A percentile compares a stretch with the other conserved stretches of the same genome.
phyloP scores from a whole-genome alignment of 2,113 vertebrate genomes.

The Channa argus region DNA sequence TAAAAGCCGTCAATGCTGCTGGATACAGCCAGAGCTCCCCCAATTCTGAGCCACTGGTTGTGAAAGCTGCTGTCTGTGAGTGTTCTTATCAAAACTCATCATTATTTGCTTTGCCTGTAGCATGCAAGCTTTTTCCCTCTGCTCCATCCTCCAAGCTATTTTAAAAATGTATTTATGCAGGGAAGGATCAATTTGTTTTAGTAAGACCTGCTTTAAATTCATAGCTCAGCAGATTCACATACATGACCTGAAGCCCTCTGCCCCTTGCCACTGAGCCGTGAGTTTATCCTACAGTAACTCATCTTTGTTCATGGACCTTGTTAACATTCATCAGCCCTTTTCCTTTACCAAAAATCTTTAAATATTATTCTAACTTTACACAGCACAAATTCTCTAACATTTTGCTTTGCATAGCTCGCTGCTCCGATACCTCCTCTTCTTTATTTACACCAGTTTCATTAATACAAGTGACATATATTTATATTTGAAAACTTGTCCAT shows the following conservation, averaged over 20 bases:
- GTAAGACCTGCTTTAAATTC: not conserved
- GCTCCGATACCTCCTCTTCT: not conserved
- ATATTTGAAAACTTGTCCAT: no score
- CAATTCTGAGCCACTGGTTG: conserved; percentile 90
- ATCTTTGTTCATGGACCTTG: conserved; percentile 14
- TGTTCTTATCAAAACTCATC: conserved; percentile 12
- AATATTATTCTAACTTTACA: not conserved
- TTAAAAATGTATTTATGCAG: conserved; percentile 34
- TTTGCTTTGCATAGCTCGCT: not conserved
- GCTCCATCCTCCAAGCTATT: not conserved
- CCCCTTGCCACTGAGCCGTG: not conserved
- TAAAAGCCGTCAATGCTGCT: conserved; percentile 96
- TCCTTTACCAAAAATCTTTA: not conserved
- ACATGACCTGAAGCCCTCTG: not conserved
- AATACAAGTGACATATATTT: no score
- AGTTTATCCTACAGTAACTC: not conserved
- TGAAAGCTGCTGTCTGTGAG: conserved; percentile 94
- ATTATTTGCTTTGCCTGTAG: conserved; percentile 10
- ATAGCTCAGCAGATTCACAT: not conserved
- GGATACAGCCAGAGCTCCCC: conserved; percentile 93
- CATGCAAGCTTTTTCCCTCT: not conserved
- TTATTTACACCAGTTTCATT: conserved; percentile 15
- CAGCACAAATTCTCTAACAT: not conserved
- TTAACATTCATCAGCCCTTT: conserved; percentile 7
- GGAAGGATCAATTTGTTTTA: conserved; percentile 5